Conservation (phyloP, 2,797 vertebrate genomes). For the Emydoidea blandingii region DNA sequence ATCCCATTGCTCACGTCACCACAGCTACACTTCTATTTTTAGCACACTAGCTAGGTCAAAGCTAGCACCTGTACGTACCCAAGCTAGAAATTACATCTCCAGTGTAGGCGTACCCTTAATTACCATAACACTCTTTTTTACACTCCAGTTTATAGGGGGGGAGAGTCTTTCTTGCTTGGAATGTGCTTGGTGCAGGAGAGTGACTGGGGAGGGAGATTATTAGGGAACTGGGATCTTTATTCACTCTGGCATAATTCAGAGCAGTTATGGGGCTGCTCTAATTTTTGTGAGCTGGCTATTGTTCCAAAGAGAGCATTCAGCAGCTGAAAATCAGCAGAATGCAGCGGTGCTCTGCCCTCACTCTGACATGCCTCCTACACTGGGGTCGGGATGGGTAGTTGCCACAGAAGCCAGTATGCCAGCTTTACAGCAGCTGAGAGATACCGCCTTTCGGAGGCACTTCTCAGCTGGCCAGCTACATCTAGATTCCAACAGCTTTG, state of each 20-base stretch:
- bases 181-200: background rate
- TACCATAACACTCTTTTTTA: background rate
- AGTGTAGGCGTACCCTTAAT: accelerated
- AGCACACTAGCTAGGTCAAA: background rate
- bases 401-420: accelerated
- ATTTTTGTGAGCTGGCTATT: background rate
- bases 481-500: background rate
- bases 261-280: background rate
- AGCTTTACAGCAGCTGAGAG: background rate
- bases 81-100: background rate
- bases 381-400: background rate
- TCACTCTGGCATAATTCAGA: accelerated
- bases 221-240: background rate
- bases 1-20: background rate
- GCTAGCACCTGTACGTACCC: background rate
- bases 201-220: background rate
- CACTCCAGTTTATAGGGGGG: background rate
- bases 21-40: background rate
- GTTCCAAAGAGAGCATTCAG: background rate
- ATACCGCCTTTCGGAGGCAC: background rate
- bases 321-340: background rate
- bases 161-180: background rate
- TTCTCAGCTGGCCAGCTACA: accelerated
- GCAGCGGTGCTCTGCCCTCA: background rate
- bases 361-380: background rate